Evolutionary conservation across 2,113 vertebrate species (phyloP), one percentile per base, ranked within the genome.

Genomic region (Peromyscus maniculatus): DNA sequence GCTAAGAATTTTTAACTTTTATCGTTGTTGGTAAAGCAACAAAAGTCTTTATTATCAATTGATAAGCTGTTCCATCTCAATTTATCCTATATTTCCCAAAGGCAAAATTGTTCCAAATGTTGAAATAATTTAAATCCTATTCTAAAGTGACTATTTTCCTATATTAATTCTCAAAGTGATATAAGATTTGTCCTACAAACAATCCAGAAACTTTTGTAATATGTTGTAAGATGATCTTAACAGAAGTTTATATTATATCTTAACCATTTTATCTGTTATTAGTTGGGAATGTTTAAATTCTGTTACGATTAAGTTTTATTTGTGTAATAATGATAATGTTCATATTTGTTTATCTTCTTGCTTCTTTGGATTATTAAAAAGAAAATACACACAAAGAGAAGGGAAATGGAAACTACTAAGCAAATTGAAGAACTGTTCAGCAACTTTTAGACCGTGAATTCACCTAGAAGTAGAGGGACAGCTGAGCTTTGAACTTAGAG

Each of bases 271-370:
- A 82, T n/a, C 5, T 79, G 2, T 33, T 0, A n/a, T 87, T 26
- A 93, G 3, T 0, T 13, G 2, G 71, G 31, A 80, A n/a, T 92
- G 13, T 90, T 96, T 59, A 90, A 78, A 83, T 49, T 92, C n/a
- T 90, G 21, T 74, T 89, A 57, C 36, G 7, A 59, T 96, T 93
- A 52, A 52, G 67, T 95, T 92, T 79, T 83, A 75, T 72, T 91
- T 36, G 36, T 33, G 55, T 62, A 28, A 19, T 39, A 90, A 83
- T 87, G 11, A 0, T 17, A 96, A 24, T 62, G 16, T 89, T 93
- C 72, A 33, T 55, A 39, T 66, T 62, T 89, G 12, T n/a, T 17
- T 59, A 24, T 75, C 5, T 1, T 62, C 62, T 21, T 33, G 3
- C 7, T 88, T 88, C 7, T 92, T 86, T 72, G 10, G 28, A 74